Base-by-base conservation (phyloP, 2,888 invertebrate species). In the Drosophila siamana region DNA sequence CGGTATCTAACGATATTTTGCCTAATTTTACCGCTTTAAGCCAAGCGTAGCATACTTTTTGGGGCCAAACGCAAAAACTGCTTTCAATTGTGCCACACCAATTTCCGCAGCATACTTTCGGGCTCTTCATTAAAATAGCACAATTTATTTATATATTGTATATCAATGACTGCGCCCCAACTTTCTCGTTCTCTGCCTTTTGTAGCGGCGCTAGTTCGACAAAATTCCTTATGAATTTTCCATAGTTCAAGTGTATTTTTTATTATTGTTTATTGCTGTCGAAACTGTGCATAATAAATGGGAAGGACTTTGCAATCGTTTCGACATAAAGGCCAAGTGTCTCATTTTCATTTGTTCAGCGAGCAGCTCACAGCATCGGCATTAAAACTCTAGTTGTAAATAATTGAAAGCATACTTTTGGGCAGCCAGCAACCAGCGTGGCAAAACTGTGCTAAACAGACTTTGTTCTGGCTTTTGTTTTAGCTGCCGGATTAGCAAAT, bases 11-110 rank as follows among this genome's bases (percentile, higher is more conserved):
- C 41, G 63, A 67, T 67, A 60, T 51, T 64, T 41, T 51, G 46
- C 75, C 75, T 75, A 75, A 75, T 75, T 75, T 72, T 57, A 72
- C 74, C 74, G 77, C 74, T 76, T 67, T 74, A 77, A 52, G 67
- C 16, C 38, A 44, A 33, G 51, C 47, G 48, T 54, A 70, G 50
- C 50, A 63, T 60, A 71, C 56, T 60, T 59, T 63, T 41, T 22
- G 38, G 51, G 33, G 38, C 33, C 24, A 16, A 36, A 28, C 33
- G 1, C 52, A 64, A 61, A 72, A 55, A 33, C 33, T 19, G 9
- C 26, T 51, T 60, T 33, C 47, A 13, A 26, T 16, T 51, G 19
- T 60, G 28, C 50, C 13, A 7, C 22, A 13, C 22, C 50, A 36
- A 9, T 48, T 50, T 38, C 40, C 63, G 51, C 67, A 56, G 68